A percentile compares a stretch with the other conserved stretches of the same genome.
phyloP scores from a whole-genome alignment of 2,797 vertebrate species.

The Centroberyx gerrardi region DNA sequence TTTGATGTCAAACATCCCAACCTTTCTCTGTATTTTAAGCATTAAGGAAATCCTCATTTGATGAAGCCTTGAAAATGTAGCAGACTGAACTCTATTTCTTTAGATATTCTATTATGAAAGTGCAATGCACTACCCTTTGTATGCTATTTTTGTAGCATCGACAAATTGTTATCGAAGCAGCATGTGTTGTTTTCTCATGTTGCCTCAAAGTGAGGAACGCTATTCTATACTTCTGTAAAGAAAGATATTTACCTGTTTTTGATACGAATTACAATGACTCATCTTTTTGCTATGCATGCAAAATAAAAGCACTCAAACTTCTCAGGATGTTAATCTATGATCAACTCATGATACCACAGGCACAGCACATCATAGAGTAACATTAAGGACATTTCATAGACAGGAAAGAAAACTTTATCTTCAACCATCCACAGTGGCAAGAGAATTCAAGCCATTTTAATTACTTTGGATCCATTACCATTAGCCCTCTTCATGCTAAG shows the following conservation, averaged over 20 bases:
- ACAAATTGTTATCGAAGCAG: slow-evolving; percentile 61
- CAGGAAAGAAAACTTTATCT: not conserved
- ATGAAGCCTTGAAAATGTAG: slow-evolving; percentile 29
- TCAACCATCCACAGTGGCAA: not conserved
- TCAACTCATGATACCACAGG: no score
- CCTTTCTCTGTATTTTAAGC: slow-evolving; percentile 41
- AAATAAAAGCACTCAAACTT: slow-evolving; percentile 4
- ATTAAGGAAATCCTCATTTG: slow-evolving; percentile 54
- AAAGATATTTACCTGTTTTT: slow-evolving; percentile 40
- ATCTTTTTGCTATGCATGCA: not conserved
- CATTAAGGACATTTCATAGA: no score
- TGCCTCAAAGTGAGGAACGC: slow-evolving; percentile 83
- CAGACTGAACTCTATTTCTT: slow-evolving; percentile 45
- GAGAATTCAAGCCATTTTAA: no score
- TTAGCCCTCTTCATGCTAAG: no score
- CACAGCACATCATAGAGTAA: no score
- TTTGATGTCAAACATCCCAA: not conserved
- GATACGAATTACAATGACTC: slow-evolving; percentile 5
- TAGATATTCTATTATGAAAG: slow-evolving; percentile 44
- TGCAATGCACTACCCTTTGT: slow-evolving; percentile 76
- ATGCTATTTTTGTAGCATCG: slow-evolving; percentile 64
- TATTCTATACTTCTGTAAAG: slow-evolving; percentile 61
- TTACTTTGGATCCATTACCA: no score
- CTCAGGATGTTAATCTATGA: not conserved
- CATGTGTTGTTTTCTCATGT: slow-evolving; percentile 79